Evolutionary conservation across 2,797 vertebrate species (phyloP), one percentile per base, ranked within the genome.

Genomic region (Brachymystax lenok): DNA sequence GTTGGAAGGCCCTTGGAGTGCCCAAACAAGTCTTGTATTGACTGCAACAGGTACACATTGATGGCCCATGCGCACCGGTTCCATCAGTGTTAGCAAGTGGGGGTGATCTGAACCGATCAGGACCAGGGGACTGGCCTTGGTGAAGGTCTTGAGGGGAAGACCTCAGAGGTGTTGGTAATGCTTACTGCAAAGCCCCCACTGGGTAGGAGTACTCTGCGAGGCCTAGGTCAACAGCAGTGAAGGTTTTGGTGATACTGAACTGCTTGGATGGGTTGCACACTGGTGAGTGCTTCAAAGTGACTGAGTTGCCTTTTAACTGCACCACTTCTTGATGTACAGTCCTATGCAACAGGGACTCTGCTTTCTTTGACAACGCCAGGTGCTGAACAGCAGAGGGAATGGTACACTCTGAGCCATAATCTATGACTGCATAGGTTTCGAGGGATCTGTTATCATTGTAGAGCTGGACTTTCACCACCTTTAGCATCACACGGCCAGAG

Each of bases 361-460:
- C 8, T 46, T 46, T 46, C 40, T 46, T 46, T 0, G 2, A 8
- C 8, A 46, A 14, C 4, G 3, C 16, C 4, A 78, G 66, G 3
- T 69, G 13, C 46, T 69, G 64, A 2, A 70, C 63, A 54, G 72
- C 61, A 28, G 71, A 0, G 14, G 67, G 24, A 28, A 74, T 76
- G 7, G 51, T 69, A n/a, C 66, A 52, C 19, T 76, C 74, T 2
- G 69, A 75, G 1, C 69, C 79, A 54, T 78, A 70, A 3, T 76
- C 77, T n/a, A 77, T 12, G 51, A 75, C 21, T 0, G 69, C 66
- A 0, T 76, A 80, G 3, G 76, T 82, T 7, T 84, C 72, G 2
- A 80, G 13, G 1, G 24, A 12, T n/a, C 69, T 30, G 2, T 30
- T 54, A 54, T 14, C 51, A 54, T 54, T 54, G 16, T 17, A 6